These are phyloP conservation scores for Agraylea sexmaculata DNA, from an alignment of 1,140 invertebrate genomes.

Conservation along the genomic window DNA sequence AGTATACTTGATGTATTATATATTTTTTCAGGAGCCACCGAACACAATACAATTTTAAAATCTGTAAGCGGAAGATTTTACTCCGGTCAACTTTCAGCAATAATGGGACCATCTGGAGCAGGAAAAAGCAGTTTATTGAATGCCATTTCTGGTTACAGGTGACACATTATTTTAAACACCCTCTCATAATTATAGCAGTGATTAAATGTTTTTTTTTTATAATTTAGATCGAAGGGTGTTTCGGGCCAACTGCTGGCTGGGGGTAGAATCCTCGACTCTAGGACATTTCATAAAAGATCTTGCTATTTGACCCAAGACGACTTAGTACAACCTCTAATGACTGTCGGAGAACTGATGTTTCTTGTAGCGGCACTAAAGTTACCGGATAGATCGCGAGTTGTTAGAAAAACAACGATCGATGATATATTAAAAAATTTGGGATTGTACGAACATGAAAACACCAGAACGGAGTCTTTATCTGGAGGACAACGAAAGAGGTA, in stretches of 20 bases:
- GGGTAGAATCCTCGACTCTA: conserved; percentile 28
- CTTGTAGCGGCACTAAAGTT: conserved; percentile 71
- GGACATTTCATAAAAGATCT: conserved; percentile 41
- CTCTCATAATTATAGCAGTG: background rate
- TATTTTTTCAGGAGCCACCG: conserved; percentile 13
- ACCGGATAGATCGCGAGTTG: conserved; percentile 30
- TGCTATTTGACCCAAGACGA: conserved; percentile 91
- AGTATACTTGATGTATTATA: no score
- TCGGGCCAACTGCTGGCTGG: conserved; percentile 39
- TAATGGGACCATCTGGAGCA: conserved; percentile 77
- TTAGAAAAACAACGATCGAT: conserved; percentile 19
- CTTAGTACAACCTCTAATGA: conserved; percentile 65
- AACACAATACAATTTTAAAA: conserved; percentile 44
- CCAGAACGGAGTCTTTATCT: conserved; percentile 50
- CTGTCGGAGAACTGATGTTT: conserved; percentile 71
- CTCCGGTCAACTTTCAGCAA: conserved; percentile 66
- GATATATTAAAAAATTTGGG: conserved; percentile 48
- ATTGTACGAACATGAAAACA: conserved; percentile 50
- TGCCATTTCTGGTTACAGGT: conserved; percentile 59
- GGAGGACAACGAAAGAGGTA: conserved; percentile 62
- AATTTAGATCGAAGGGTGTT: conserved; percentile 39
- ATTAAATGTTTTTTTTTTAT: background rate
- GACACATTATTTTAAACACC: conserved; percentile 22
- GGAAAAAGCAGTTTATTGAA: conserved; percentile 69
- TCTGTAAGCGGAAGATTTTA: conserved; percentile 56